Percentiles rank a stretch among this genome's conserved stretches.
These are phyloP conservation scores for Atta cephalotes DNA, from an alignment of 1,140 invertebrate species.

Conservation along the genomic window DNA sequence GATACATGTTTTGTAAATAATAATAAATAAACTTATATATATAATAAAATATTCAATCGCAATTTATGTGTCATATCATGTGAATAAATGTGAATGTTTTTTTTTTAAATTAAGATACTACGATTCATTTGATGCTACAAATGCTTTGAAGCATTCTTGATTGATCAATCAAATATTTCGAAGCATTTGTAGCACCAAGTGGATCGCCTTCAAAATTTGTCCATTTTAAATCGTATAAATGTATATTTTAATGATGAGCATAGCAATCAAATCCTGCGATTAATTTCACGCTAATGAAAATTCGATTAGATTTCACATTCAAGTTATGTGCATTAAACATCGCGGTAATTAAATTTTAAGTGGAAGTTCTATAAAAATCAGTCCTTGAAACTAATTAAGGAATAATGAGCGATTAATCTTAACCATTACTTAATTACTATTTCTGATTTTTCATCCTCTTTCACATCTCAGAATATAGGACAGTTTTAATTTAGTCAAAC, in stretches of 20 bases:
- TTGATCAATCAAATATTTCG: no score
- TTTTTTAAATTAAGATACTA: neutral
- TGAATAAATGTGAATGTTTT: neutral
- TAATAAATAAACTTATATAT: neutral
- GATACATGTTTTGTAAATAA: neutral
- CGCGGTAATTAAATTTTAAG: neutral
- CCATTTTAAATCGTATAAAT: neutral
- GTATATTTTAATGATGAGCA: neutral
- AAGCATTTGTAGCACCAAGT: no score
- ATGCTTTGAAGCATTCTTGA: no score
- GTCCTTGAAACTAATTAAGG: conserved; percentile 2
- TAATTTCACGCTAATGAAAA: neutral
- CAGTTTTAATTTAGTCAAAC: neutral
- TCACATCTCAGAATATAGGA: neutral
- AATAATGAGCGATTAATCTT: conserved; percentile 14
- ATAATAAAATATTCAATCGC: conserved; percentile 14
- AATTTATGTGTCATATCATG: neutral
- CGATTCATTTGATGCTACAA: no score
- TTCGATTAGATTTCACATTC: neutral
- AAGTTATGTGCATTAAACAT: neutral
- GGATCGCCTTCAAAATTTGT: neutral
- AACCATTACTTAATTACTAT: neutral
- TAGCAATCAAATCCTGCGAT: neutral
- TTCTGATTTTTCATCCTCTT: neutral
- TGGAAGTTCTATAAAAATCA: neutral